These are phyloP conservation scores for Cydia fagiglandana DNA, from an alignment of 1,140 invertebrate species.

Conservation along the genomic window DNA sequence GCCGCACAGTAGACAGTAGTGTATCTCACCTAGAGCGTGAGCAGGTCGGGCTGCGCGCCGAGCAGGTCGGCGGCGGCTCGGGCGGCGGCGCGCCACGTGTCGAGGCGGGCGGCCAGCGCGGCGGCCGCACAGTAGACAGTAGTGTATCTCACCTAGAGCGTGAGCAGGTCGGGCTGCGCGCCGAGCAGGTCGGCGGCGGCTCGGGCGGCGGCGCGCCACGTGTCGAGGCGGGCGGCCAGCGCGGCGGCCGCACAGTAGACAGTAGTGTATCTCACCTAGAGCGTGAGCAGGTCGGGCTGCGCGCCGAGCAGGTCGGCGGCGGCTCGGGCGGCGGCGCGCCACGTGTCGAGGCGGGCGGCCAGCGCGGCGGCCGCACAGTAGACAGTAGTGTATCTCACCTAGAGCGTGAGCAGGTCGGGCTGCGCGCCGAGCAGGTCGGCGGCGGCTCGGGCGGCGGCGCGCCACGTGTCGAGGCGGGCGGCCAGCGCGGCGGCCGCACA, in stretches of 20 bases:
- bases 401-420: conserved; percentile 53
- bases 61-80: conserved; percentile 54
- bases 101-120: conserved; percentile 58
- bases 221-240: no score
- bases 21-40: not conserved
- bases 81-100: conserved; percentile 63
- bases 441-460: no score
- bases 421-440: conserved; percentile 2
- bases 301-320: no score
- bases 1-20: no score
- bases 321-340: no score
- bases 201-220: no score
- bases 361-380: no score
- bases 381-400: not conserved
- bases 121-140: conserved; percentile 52
- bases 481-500: no score
- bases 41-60: conserved; percentile 39
- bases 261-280: not conserved
- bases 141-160: conserved; percentile 23
- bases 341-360: no score
- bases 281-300: conserved; percentile 31
- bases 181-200: conserved; percentile 45
- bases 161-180: conserved; percentile 59
- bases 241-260: no score
- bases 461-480: no score